Percentiles rank a stretch among this genome's conserved stretches.
phyloP scores from a whole-genome alignment of 2,888 invertebrate genomes.

The Dascillus cervinus region DNA sequence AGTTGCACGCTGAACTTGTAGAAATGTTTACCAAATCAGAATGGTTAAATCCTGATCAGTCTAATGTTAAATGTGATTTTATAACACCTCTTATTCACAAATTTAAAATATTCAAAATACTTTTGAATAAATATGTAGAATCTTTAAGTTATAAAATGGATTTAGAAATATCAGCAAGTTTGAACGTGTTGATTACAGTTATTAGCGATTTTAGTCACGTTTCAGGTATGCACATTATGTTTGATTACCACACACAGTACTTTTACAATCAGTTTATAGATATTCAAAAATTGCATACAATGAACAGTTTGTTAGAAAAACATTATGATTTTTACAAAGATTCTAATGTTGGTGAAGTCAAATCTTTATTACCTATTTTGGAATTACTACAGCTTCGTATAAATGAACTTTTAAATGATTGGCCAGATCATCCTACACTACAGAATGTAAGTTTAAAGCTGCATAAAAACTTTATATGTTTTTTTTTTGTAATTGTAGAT shows the following conservation, averaged over 20 bases:
- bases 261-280: too few relatives aligned
- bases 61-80: constrained; percentile 33
- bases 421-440: constrained; percentile 87
- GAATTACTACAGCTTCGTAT: constrained; percentile 56
- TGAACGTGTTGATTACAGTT: constrained; percentile 52
- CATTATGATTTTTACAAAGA: constrained; percentile 74
- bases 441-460: too few relatives aligned
- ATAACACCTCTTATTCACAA: constrained; percentile 51
- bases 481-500: constrained; percentile 44
- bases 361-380: constrained; percentile 63
- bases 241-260: too few relatives aligned
- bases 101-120: constrained; percentile 50
- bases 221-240: too few relatives aligned
- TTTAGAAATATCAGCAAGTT: constrained; percentile 47
- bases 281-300: too few relatives aligned
- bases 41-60: constrained; percentile 50
- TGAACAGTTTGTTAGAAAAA: too few relatives aligned
- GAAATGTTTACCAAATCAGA: constrained; percentile 50
- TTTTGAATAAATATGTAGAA: constrained; percentile 47
- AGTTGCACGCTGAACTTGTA: constrained; percentile 55
- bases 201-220: too few relatives aligned
- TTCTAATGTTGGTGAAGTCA: constrained; percentile 70
- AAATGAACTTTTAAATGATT: constrained; percentile 59
- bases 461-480: constrained; percentile 1
- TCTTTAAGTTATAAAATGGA: constrained; percentile 50